Evolutionary conservation across 2,113 vertebrate species (phyloP), one percentile per base, ranked within the genome.

Genomic region (Cheilinus undulatus): DNA sequence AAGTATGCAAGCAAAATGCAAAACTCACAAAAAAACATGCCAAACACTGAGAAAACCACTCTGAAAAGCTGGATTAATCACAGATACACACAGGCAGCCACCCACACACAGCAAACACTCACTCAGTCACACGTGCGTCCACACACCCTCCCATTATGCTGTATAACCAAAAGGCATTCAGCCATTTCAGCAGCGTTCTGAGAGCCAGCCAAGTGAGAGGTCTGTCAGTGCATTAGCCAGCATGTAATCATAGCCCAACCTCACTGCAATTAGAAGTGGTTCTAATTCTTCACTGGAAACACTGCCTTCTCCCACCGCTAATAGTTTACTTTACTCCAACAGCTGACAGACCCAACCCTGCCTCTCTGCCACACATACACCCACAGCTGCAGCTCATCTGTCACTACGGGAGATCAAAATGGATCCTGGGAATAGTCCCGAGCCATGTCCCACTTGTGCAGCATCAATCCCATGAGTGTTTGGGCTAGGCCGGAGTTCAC

Each of bases 191-290:
- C 84, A 82, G 80, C 70, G 34, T 89, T 85, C 78, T 75, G 85
- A 83, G 80, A 87, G 76, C 67, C 84, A 81, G 91, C 88, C 91
- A 91, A 90, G 78, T 84, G 86, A 88, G 89, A 88, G 79, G 83
- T 89, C 88, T 88, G 85, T 91, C 87, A 86, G 86, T 88, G 86
- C 89, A 89, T 90, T 87, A 90, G 90, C 84, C 89, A 91, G 82
- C 85, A 88, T 91, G 91, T 93, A 92, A 93, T 92, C 91, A 92
- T 89, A 91, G 85, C 87, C 88, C 89, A 86, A 92, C 89, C 91
- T 93, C 91, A 78, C 83, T 82, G 87, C 90, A 93, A 92, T 93
- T 91, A 93, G 89, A 88, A 84, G 84, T 87, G 85, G 70, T 87
- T 90, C 87, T 86, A 77, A 91, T 89, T 88, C 86, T 88, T 89